Base-by-base conservation (phyloP, 2,888 invertebrate genomes). In the Aspidapion aeneum region DNA sequence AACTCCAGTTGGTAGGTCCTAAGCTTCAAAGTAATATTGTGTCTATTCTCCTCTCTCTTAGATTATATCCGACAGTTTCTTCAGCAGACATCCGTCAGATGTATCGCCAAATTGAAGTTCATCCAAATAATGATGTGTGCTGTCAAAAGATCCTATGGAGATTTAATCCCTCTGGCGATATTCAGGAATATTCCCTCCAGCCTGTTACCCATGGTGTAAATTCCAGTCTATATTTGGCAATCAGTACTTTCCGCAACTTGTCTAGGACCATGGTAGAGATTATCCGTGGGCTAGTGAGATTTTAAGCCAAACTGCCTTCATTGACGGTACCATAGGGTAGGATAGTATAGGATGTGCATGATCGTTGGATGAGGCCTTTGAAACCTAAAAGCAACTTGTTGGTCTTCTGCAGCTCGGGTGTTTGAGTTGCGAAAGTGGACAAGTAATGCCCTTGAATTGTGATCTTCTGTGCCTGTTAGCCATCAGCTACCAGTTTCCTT, bases 1-100 rank as follows among this genome's bases (percentile, higher is more conserved):
- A 58, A 58, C 18, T 18, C 18, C 16, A 48, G 49, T 58, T 58
- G 7, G 48, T 48, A 16, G 58, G 58, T 5, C 35, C 58, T n/a
- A 22, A 22, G 18, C 52, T 52, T 9, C 52, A 52, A 52, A 52
- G n/a, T 5, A n/a, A 52, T 19, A 52, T 52, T 19, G 52, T 52
- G 7, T 18, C 17, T 18, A 19, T 52, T 7, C n/a, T 52, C 5
- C 17, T 52, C 3, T 52, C 52, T 7, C n/a, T 52, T 52, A 9
- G 52, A 9, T n/a, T 17, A 3, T 52, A 18, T n/a, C 5, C 5
- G 3, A n/a, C n/a, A 9, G 52, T 52, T 18, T 52, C n/a, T 52
- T 18, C 18, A 18, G 19, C 52, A 9, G 52, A 52, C 17, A 52
- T 52, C 17, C 52, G 52, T 5, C 52, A 52, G 52, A 52, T 52